phyloP scores from a whole-genome alignment of 2,888 invertebrate species.

The Lepidocyrtinus sp. region DNA sequence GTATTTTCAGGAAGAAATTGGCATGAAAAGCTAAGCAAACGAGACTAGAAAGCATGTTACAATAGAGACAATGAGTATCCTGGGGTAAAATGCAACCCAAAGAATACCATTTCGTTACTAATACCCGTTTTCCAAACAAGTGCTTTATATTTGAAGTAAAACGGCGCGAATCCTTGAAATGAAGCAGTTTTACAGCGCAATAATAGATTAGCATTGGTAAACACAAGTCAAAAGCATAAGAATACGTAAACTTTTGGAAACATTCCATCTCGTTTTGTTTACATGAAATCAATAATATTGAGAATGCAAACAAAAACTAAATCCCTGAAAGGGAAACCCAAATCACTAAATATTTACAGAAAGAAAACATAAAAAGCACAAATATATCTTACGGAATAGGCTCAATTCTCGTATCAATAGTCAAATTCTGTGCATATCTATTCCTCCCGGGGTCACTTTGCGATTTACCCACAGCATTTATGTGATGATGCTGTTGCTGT shows the following conservation, averaged over 20 bases:
- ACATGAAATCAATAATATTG: too few relatives aligned
- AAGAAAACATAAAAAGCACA: too few relatives aligned
- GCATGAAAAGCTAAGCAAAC: too few relatives aligned
- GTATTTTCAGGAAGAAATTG: too few relatives aligned
- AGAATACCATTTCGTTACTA: too few relatives aligned
- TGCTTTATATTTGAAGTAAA: not conserved
- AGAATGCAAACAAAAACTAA: too few relatives aligned
- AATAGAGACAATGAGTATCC: too few relatives aligned
- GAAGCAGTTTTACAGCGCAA: not conserved
- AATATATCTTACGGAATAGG: slow-evolving; percentile 68
- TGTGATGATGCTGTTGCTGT: slow-evolving; percentile 28
- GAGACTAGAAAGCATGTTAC: too few relatives aligned
- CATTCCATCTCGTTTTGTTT: slow-evolving; percentile 20
- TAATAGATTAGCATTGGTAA: slow-evolving; percentile 15
- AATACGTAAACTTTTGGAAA: slow-evolving; percentile 31
- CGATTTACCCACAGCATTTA: slow-evolving; percentile 34
- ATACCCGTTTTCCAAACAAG: not conserved
- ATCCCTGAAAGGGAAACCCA: too few relatives aligned
- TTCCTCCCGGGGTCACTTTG: slow-evolving; percentile 56
- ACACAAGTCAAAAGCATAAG: slow-evolving; percentile 33
- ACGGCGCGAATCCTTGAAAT: slow-evolving; percentile 11
- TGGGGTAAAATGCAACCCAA: not conserved
- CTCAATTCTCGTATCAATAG: slow-evolving; percentile 68
- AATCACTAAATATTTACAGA: too few relatives aligned
- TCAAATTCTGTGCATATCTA: slow-evolving; percentile 65